A percentile compares a stretch with the other conserved stretches of the same genome.
Evolutionary conservation across 2,888 invertebrate genomes (phyloP).

Genomic region (Galeopsomyia nigrocyanea): DNA sequence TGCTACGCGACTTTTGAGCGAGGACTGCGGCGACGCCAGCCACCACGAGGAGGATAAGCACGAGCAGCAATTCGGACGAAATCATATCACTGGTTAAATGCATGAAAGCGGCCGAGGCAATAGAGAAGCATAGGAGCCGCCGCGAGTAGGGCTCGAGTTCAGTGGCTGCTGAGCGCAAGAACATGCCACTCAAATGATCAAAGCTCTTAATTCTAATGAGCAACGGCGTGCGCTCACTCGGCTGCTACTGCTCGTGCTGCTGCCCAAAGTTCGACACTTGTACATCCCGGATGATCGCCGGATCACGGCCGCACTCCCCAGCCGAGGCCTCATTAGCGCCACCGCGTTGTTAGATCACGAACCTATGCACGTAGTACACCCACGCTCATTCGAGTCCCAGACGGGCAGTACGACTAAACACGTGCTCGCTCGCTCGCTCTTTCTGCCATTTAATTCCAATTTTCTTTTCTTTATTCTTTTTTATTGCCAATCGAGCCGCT

Average conservation of each 20-base stretch:
- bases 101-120: neutral
- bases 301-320: no score
- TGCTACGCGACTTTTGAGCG: neutral
- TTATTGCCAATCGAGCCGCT: no score
- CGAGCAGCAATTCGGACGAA: constrained; percentile 9
- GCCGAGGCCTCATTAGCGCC: constrained; percentile 12
- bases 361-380: neutral
- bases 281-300: neutral
- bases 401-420: no score
- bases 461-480: no score
- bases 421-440: no score
- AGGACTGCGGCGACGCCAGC: neutral
- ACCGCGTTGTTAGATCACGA: constrained; percentile 14
- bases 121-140: neutral
- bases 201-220: no score
- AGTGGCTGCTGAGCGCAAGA: no score
- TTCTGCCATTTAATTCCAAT: no score
- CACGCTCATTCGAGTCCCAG: neutral
- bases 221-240: no score
- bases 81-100: neutral
- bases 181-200: no score
- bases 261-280: no score
- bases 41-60: constrained; percentile 7
- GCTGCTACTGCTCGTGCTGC: no score
- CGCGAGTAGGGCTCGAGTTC: neutral